phyloP scores from a whole-genome alignment of 2,113 vertebrate genomes.

The Tursiops truncatus region DNA sequence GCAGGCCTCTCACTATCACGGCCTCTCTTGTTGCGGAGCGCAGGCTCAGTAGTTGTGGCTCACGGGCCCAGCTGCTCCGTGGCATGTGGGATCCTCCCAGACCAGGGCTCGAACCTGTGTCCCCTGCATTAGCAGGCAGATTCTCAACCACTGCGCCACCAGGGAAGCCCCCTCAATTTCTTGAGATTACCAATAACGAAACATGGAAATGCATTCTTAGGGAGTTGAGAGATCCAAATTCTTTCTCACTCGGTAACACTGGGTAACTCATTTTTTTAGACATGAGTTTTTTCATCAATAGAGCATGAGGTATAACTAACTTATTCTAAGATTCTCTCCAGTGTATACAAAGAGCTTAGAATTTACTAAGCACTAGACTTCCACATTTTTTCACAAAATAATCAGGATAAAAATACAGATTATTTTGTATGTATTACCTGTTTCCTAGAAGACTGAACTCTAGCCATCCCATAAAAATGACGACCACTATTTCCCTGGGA shows the following conservation, averaged over 20 bases:
- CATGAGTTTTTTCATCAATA: background rate
- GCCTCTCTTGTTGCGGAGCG: no score
- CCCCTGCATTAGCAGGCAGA: no score
- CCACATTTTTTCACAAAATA: background rate
- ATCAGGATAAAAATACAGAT: background rate
- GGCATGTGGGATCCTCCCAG: no score
- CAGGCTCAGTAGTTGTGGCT: no score
- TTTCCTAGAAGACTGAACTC: background rate
- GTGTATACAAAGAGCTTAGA: background rate
- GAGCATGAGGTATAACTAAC: background rate
- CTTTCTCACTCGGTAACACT: background rate
- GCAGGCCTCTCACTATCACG: no score
- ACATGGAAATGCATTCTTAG: background rate
- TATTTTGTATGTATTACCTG: background rate
- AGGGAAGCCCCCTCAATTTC: background rate
- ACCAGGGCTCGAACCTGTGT: no score
- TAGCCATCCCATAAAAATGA: background rate
- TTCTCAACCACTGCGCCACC: no score
- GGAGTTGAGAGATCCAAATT: background rate
- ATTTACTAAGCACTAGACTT: background rate
- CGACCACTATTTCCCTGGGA: background rate
- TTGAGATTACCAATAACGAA: background rate
- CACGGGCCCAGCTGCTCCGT: no score
- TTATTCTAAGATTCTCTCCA: background rate
- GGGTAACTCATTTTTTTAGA: background rate